Evolutionary conservation across 2,797 vertebrate species (phyloP), one percentile per base, ranked within the genome.

Genomic region (Masticophis lateralis): DNA sequence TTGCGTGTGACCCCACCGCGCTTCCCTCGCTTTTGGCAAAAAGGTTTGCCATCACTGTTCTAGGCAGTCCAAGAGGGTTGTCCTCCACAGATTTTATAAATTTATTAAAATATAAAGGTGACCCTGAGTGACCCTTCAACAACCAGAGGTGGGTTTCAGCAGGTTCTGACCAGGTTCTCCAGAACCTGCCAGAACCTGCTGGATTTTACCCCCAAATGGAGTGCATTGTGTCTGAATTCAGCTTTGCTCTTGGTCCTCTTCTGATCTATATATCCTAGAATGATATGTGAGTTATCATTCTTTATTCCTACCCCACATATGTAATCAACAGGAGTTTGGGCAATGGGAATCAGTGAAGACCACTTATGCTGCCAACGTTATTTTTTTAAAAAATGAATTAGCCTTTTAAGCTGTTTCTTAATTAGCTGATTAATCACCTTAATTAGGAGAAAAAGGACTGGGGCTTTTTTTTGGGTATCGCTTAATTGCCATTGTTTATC

Each of bases 351-450:
- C 90, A 32, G 79, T 11, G 18, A 94, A 91, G 92, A 60, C 51
- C 59, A 25, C 47, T 91, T 90, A 90, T 83, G 56, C 79, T 86
- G 94, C 47, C 28, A 87, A 1, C 27, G 90, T 43, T 89, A 95
- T 91, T 92, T 88, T 61, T 92, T 87, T 61, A 9, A 92, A 57
- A 13, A 92, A 57, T 53, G n/a, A 10, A 86, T 92, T 94, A 92
- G 16, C 63, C 20, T 92, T 92, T 95, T 94, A 61, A 95, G 92
- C 88, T 69, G 90, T 92, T 16, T 37, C 10, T 12, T 94, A 94
- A 92, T 95, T 93, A 0, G 0, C 55, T 87, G 59, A 92, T 95
- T 94, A 92, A 95, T 96, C 92, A 91, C 55, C 56, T 90, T 55
- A 94, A 95, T 43, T 88, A 37, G 32, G 7, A 20, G 93, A 53